Conservation (phyloP, 2,797 vertebrate genomes). For the Poliocrania exsul region DNA sequence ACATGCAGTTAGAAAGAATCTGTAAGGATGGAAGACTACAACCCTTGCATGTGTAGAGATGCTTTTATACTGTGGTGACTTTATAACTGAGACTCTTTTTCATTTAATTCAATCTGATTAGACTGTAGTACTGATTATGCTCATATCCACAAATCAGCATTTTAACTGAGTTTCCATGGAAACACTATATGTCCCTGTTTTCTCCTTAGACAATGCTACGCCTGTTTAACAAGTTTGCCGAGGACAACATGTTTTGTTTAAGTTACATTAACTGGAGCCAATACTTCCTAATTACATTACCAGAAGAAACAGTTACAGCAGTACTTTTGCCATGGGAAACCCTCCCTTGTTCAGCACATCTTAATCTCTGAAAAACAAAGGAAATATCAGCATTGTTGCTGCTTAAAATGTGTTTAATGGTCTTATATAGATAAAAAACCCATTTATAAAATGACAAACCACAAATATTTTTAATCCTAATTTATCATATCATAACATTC, state of each 20-base stretch:
- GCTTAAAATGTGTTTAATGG: conserved; percentile 64
- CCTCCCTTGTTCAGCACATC: conserved; percentile 35
- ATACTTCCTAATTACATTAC: conserved; percentile 83
- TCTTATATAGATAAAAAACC: conserved; percentile 54
- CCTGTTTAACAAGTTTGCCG: conserved; percentile 75
- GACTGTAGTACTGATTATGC: conserved; percentile 69
- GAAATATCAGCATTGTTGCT: conserved; percentile 47
- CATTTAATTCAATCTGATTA: conserved; percentile 76
- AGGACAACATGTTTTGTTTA: conserved; percentile 81
- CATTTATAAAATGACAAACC: conserved; percentile 53
- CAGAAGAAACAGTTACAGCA: conserved; percentile 72
- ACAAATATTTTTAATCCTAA: too few species aligned
- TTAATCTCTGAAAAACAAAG: conserved; percentile 63
- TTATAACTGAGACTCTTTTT: conserved; percentile 69
- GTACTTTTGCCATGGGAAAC: conserved; percentile 64
- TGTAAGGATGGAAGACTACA: background rate
- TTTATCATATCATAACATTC: too few species aligned
- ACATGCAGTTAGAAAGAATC: conserved; percentile 21
- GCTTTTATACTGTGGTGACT: conserved; percentile 44
- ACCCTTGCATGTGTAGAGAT: conserved; percentile 51
- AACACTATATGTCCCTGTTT: conserved; percentile 66
- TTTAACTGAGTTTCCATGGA: conserved; percentile 77
- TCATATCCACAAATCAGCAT: conserved; percentile 73
- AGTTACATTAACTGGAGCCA: conserved; percentile 74
- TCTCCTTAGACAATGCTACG: conserved; percentile 73